Conservation (phyloP, 92 coral and sea anemone genomes). For the Plumapathes pennacea region DNA sequence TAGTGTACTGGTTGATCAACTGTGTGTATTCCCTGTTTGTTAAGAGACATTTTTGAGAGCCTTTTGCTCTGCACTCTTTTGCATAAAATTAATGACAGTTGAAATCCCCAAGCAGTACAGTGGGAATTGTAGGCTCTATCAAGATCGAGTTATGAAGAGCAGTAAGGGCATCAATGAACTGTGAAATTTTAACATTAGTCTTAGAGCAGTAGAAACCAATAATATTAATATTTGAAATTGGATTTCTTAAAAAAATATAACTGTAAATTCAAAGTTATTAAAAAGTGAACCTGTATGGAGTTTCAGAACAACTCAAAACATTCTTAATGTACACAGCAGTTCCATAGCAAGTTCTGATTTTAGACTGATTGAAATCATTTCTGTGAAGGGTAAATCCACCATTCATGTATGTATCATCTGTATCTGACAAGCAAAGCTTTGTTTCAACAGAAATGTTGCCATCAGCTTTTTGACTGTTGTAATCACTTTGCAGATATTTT, state of each 20-base stretch:
- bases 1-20: constrained; percentile 42
- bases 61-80: constrained; percentile 12
- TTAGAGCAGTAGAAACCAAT: constrained; percentile 66
- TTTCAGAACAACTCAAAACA: constrained; percentile 12
- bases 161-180: constrained; percentile 21
- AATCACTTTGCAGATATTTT: constrained; percentile 35
- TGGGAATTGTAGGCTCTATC: constrained; percentile 1
- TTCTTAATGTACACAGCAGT: constrained; percentile 47
- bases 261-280: too few species aligned
- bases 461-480: constrained; percentile 52
- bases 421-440: constrained; percentile 34
- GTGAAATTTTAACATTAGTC: constrained; percentile 18
- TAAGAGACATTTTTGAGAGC: background rate
- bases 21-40: constrained; percentile 27
- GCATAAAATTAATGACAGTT: constrained; percentile 48
- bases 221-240: constrained; percentile 41
- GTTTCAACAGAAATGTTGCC: constrained; percentile 69
- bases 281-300: constrained; percentile 54
- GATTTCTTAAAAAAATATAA: constrained; percentile 10
- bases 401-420: constrained; percentile 16
- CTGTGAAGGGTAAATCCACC: constrained; percentile 29
- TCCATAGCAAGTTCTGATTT: constrained; percentile 52
- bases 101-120: constrained; percentile 52
- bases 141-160: constrained; percentile 9
- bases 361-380: constrained; percentile 45